Percentiles rank a stretch among this genome's conserved stretches.
Evolutionary conservation across 2,797 vertebrate genomes (phyloP).

Genomic region (Enteromius viviparus): DNA sequence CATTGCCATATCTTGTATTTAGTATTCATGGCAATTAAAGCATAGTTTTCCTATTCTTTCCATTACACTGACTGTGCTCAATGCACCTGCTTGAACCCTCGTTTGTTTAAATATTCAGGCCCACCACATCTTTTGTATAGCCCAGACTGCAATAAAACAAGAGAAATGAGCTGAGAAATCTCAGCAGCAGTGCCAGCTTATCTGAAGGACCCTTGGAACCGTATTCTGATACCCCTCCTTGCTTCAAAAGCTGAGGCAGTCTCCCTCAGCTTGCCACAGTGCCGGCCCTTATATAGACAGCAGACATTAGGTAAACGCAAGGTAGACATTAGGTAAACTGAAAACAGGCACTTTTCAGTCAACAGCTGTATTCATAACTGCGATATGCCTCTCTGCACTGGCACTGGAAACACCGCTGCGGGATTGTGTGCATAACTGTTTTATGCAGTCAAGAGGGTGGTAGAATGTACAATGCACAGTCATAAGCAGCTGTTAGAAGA

Average conservation of each 20-base stretch:
- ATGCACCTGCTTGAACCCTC: conserved; percentile 7
- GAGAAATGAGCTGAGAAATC: conserved; percentile 61
- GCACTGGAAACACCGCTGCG: conserved; percentile 56
- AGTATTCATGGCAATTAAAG: background rate
- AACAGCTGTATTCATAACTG: conserved; percentile 72
- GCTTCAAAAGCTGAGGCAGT: conserved; percentile 34
- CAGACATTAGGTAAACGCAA: conserved; percentile 81
- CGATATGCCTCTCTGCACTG: conserved; percentile 70
- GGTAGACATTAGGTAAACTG: conserved; percentile 82
- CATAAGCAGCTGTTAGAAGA: conserved; percentile 58
- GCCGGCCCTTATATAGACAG: conserved; percentile 79
- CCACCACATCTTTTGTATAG: conserved; percentile 12
- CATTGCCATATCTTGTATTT: background rate
- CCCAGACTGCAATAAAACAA: conserved; percentile 19
- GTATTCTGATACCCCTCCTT: conserved; percentile 42
- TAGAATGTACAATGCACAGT: conserved; percentile 60
- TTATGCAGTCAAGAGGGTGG: conserved; percentile 47
- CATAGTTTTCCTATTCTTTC: background rate
- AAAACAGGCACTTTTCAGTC: conserved; percentile 71
- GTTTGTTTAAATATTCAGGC: background rate
- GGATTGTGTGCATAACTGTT: conserved; percentile 21
- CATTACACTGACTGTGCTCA: background rate
- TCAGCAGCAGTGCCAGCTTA: conserved; percentile 60
- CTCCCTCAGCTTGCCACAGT: conserved; percentile 40
- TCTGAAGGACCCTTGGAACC: conserved; percentile 32